Base-by-base conservation (phyloP, 2,888 invertebrate species). In the Diaphora mendica region DNA sequence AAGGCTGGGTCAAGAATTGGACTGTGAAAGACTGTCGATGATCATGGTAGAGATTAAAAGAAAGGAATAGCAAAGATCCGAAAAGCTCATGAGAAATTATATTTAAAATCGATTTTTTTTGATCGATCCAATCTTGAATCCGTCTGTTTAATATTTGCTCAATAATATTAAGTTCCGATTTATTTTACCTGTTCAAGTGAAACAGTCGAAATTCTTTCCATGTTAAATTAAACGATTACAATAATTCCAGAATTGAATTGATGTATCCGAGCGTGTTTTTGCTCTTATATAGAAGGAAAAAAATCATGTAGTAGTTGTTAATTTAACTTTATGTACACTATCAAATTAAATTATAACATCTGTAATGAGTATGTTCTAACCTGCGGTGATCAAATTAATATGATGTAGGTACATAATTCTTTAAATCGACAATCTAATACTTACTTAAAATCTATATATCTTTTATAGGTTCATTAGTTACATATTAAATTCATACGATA, bases 81-180 rank as follows among this genome's bases (percentile, higher is more conserved):
- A 39, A 39, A 39, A 9, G 73, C 73, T 82, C 75, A 80, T 79
- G 51, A 20, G 8, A 51, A 20, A 23, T 51, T 17, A 81, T 68
- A 79, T 73, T 71, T 35, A 55, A 68, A 35, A 35, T 39, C 72
- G 79, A 83, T 79, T 83, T 78, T 75, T 73, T 72, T 23, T 39
- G 68, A 64, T n/a, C 44, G 62, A 72, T 72, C 23, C 66, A 69
- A 48, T 51, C 44, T 65, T 35, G 74, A 66, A 48, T 73, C 76
- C 70, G 75, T 72, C 72, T 72, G 67, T 20, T 62, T 70, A 33
- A 72, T 83, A 74, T 82, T 82, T 82, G 67, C 76, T 30, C 80
- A 51, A 77, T 77, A 77, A 77, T 82, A 84, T 76, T 83, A 76
- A 82, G 77, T 78, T 71, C 68, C 76, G 84, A 80, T 84, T 80